Percentiles rank a stretch among this genome's conserved stretches.
These are phyloP conservation scores for Pseudopleuronectes americanus DNA, from an alignment of 2,797 vertebrate genomes.

Conservation along the genomic window DNA sequence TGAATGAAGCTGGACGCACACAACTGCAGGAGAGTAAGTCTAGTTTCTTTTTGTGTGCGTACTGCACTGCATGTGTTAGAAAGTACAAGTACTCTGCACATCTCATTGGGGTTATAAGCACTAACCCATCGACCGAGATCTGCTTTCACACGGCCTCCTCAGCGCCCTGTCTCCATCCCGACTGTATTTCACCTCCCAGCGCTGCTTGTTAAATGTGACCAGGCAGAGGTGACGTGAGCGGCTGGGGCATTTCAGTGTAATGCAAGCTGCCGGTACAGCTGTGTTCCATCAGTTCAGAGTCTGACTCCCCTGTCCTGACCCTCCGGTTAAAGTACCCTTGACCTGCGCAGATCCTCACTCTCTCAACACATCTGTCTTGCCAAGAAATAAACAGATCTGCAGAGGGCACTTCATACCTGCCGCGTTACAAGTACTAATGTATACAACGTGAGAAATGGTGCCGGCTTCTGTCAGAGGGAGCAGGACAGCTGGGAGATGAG, in stretches of 20 bases:
- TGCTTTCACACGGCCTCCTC: conserved; percentile 28
- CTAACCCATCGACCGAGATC: conserved; percentile 12
- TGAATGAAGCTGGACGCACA: too few relatives aligned
- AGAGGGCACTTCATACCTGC: conserved; percentile 29
- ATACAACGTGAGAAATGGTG: conserved; percentile 56
- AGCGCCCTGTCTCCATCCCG: conserved; percentile 19
- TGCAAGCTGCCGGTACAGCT: conserved; percentile 62
- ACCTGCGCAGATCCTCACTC: conserved; percentile 41
- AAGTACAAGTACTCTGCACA: conserved; percentile 32
- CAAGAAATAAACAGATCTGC: conserved; percentile 66
- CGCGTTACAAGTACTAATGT: conserved; percentile 25
- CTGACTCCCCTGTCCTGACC: conserved; percentile 23
- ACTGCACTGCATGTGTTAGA: conserved; percentile 13
- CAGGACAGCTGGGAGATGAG: conserved; percentile 6
- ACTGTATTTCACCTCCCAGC: conserved; percentile 35
- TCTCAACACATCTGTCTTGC: conserved; percentile 48
- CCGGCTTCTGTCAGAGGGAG: conserved; percentile 40
- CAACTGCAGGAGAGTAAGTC: too few relatives aligned
- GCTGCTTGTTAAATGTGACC: conserved; percentile 42
- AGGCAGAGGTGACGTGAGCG: conserved; percentile 18
- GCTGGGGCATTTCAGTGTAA: conserved; percentile 41
- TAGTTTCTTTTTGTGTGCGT: neutral
- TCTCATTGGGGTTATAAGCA: conserved; percentile 28
- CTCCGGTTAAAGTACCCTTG: conserved; percentile 46
- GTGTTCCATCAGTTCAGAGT: conserved; percentile 49